Percentiles rank a stretch among this genome's conserved stretches.
These are phyloP conservation scores for Desmodus rotundus DNA, from an alignment of 2,113 vertebrate species.

Conservation along the genomic window DNA sequence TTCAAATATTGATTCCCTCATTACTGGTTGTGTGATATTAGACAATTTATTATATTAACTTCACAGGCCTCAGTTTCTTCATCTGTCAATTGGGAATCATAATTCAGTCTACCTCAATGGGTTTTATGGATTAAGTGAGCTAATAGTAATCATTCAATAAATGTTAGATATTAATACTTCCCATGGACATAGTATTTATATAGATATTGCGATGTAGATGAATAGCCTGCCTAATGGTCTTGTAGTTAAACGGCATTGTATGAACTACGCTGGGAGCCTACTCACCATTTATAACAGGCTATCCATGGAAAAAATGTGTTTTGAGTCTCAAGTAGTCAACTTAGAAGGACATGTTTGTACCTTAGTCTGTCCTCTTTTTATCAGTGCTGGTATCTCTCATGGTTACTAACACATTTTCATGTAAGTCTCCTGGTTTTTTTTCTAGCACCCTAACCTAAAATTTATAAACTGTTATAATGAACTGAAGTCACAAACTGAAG, in stretches of 20 bases:
- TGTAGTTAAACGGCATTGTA: not conserved
- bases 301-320: slow-evolving; percentile 45
- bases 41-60: not conserved
- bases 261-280: not conserved
- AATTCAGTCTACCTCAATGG: not conserved
- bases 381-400: not conserved
- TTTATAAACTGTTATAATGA: slow-evolving; percentile 58
- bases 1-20: not conserved
- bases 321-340: not conserved
- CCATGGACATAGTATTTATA: not conserved
- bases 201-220: not conserved
- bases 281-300: not conserved
- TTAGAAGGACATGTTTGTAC: slow-evolving; percentile 16
- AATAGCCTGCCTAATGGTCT: not conserved
- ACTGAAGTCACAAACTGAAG: slow-evolving; percentile 39
- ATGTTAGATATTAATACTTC: slow-evolving; percentile 8
- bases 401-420: slow-evolving; percentile 29
- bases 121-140: not conserved
- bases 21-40: not conserved
- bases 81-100: not conserved
- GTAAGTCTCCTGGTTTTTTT: slow-evolving; percentile 21
- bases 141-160: slow-evolving; percentile 18
- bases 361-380: not conserved
- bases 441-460: slow-evolving; percentile 47
- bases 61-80: not conserved